phyloP scores from a whole-genome alignment of 2,888 invertebrate genomes.

The Hypomecis atomaria region DNA sequence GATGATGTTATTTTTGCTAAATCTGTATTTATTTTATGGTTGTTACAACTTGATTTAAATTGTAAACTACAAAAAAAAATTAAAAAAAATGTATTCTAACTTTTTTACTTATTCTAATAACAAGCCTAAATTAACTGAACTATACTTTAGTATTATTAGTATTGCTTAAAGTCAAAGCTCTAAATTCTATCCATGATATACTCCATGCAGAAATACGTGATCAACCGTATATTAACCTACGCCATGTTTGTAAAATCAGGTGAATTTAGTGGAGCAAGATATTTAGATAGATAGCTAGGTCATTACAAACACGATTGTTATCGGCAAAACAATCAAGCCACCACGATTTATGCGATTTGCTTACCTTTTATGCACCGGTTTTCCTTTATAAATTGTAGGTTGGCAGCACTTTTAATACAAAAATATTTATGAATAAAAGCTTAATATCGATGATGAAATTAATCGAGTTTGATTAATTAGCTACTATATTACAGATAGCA shows the following conservation, averaged over 20 bases:
- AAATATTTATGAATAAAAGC: not conserved
- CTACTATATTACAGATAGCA: slow-evolving; percentile 13
- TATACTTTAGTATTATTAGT: no score
- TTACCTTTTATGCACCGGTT: slow-evolving; percentile 13
- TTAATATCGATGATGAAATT: not conserved
- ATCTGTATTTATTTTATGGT: no score
- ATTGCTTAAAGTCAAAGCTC: no score
- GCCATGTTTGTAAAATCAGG: slow-evolving; percentile 32
- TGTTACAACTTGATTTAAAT: no score
- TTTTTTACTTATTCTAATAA: no score
- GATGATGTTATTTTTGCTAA: no score
- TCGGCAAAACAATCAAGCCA: slow-evolving; percentile 20
- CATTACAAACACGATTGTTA: slow-evolving; percentile 20
- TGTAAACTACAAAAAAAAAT: no score
- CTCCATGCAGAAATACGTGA: not conserved
- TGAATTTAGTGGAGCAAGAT: slow-evolving; percentile 15
- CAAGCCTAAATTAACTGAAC: no score
- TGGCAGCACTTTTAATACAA: not conserved
- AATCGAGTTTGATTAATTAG: slow-evolving; percentile 20
- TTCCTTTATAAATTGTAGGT: not conserved
- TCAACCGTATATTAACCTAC: not conserved
- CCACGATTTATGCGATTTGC: slow-evolving; percentile 17
- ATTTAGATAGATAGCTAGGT: slow-evolving; percentile 13
- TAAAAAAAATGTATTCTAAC: no score
- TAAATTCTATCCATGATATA: not conserved